These are phyloP conservation scores for Notoglanidium macrostoma DNA, from an alignment of 2,797 vertebrate genomes.

Conservation along the genomic window DNA sequence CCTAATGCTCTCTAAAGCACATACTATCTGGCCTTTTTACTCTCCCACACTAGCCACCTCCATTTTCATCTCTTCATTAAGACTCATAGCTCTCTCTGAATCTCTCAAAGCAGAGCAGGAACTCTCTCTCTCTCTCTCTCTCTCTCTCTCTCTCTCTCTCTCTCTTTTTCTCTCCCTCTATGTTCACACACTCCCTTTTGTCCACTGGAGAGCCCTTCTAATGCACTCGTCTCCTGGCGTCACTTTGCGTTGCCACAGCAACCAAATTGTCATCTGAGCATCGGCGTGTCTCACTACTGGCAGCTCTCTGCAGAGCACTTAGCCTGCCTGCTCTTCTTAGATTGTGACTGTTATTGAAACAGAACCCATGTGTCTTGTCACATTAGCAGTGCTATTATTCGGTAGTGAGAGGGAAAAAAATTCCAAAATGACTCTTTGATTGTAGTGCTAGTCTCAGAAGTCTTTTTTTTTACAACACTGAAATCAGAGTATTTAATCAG, in stretches of 20 bases:
- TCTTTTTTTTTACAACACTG: background rate
- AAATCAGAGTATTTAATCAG: slow-evolving; percentile 2
- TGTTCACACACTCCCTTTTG: slow-evolving; percentile 39
- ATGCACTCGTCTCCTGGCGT: slow-evolving; percentile 53
- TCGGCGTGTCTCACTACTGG: slow-evolving; percentile 34
- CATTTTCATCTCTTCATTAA: slow-evolving; percentile 52
- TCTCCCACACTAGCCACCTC: slow-evolving; percentile 50
- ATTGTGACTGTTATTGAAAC: slow-evolving; percentile 50
- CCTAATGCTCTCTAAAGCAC: slow-evolving; percentile 34
- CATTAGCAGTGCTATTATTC: slow-evolving; percentile 44
- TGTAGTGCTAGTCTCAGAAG: slow-evolving; percentile 25
- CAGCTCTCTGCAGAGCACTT: slow-evolving; percentile 41
- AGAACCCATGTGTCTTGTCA: slow-evolving; percentile 33
- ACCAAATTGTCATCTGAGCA: slow-evolving; percentile 57
- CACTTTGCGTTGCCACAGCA: slow-evolving; percentile 57
- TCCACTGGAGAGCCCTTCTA: slow-evolving; percentile 59
- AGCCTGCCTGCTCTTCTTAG: slow-evolving; percentile 46
- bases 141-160: slow-evolving; percentile 21
- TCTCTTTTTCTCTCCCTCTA: slow-evolving; percentile 14
- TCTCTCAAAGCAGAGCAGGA: slow-evolving; percentile 18
- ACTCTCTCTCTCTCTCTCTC: slow-evolving; percentile 23
- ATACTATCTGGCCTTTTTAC: slow-evolving; percentile 46
- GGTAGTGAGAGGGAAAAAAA: slow-evolving; percentile 18
- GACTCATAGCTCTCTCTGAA: slow-evolving; percentile 21
- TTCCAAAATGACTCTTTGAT: slow-evolving; percentile 31